Conservation (phyloP, 1,140 invertebrate species). For the Eubasilissa regina region DNA sequence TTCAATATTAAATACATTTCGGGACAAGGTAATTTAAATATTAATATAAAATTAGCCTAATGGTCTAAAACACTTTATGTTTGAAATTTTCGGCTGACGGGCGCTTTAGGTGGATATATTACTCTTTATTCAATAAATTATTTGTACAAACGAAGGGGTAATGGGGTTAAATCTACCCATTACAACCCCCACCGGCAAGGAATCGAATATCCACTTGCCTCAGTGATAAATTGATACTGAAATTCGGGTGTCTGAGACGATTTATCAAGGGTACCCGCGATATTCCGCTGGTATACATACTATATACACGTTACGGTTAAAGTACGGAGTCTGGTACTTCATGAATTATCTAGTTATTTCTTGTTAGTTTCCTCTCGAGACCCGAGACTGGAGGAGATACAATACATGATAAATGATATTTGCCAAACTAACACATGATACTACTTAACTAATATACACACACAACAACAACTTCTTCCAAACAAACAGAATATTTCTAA, state of each 20-base stretch:
- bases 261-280: conserved; percentile 16
- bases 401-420: neutral
- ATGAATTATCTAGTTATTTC: neutral
- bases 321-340: neutral
- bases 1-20: no score
- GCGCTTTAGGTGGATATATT: neutral
- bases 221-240: conserved; percentile 37
- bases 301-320: neutral
- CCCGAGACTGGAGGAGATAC: neutral
- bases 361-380: neutral
- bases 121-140: neutral
- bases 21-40: no score
- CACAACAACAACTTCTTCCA: no score
- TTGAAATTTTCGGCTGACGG: no score
- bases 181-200: conserved; percentile 17
- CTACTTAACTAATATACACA: neutral
- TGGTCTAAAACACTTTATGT: no score
- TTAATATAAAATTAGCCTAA: no score
- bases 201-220: conserved; percentile 39
- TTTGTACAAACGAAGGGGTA: conserved; percentile 9
- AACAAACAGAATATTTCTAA: no score
- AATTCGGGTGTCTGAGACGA: conserved; percentile 36
- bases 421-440: neutral
- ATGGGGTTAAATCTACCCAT: conserved; percentile 25
- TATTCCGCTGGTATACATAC: neutral